Percentiles rank a stretch among this genome's conserved stretches.
These are phyloP conservation scores for Sympetrum striolatum DNA, from an alignment of 2,888 invertebrate species.

Conservation along the genomic window DNA sequence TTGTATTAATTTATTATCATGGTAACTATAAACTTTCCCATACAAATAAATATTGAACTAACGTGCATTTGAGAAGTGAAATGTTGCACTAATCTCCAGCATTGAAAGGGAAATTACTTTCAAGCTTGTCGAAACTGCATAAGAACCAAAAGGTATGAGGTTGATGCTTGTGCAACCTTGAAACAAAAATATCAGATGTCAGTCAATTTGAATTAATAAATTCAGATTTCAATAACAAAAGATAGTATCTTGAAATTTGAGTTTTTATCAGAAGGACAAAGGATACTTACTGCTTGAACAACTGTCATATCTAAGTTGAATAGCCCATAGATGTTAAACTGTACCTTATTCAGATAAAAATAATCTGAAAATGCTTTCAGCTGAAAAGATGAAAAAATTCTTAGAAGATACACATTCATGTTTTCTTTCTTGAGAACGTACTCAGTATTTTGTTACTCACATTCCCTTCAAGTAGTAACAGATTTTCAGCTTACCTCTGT, in stretches of 20 bases:
- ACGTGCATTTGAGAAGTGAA: too few species aligned
- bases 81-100: too few species aligned
- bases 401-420: background rate
- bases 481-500: background rate
- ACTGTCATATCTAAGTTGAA: background rate
- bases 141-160: background rate
- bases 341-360: background rate
- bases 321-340: background rate
- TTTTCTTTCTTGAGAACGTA: background rate
- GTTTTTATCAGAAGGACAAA: background rate
- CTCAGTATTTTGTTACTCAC: background rate
- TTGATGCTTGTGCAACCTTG: constrained; percentile 8
- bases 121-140: background rate
- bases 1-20: too few species aligned
- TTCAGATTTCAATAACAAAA: background rate
- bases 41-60: too few species aligned
- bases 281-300: background rate
- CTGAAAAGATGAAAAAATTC: background rate
- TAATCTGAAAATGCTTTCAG: background rate
- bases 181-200: background rate
- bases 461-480: background rate
- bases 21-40: too few species aligned
- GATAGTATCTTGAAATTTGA: background rate
- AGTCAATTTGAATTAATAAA: background rate
- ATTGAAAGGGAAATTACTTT: too few species aligned